Base-by-base conservation (phyloP, 2,888 invertebrate species). In the Mesochorus sp. region DNA sequence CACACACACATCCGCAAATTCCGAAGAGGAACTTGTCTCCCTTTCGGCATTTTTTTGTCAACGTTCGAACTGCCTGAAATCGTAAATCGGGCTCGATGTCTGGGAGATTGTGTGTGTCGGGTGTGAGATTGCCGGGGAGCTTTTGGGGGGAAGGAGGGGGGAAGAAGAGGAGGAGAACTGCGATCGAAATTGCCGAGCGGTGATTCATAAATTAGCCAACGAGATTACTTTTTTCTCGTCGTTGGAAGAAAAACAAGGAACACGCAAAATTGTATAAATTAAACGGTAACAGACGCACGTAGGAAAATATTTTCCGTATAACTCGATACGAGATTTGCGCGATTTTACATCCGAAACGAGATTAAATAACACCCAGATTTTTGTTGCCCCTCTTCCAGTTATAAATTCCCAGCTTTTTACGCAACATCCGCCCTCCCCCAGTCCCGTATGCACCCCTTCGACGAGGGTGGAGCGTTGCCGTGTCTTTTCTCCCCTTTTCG, bases 1-100 rank as follows among this genome's bases (percentile, higher is more conserved):
- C 21, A 12, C 21, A 12, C 39, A 12, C 49, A 57, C 64, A 47
- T 21, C 26, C 6, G 53, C 14, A 49, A 28, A 59, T 70, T 49
- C 12, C 19, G 47, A 53, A 26, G 44, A 31, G 51, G 17, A 62
- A 61, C 31, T 51, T 62, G 31, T 51, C 14, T 28, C 72, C 75
- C 75, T 79, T 55, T 64, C 64, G 76, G 73, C 72, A 74, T 80
- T 80, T 34, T 47, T 37, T 19, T 14, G 24, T 26, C 49, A 26
- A 39, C 34, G 12, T 21, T 31, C 51, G 62, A 42, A 44, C 66
- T 28, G 53, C 68, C 80, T 83, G 82, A 85, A 86, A 87, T 87
- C 88, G 84, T 85, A 87, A 89, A 88, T 88, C 86, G 87, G 81
- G 78, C 80, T 21, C 67, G 61, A 53, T 49, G 55, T 64, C 62